Conservation (phyloP, 1,140 invertebrate species). For the Eupeodes corollae region DNA sequence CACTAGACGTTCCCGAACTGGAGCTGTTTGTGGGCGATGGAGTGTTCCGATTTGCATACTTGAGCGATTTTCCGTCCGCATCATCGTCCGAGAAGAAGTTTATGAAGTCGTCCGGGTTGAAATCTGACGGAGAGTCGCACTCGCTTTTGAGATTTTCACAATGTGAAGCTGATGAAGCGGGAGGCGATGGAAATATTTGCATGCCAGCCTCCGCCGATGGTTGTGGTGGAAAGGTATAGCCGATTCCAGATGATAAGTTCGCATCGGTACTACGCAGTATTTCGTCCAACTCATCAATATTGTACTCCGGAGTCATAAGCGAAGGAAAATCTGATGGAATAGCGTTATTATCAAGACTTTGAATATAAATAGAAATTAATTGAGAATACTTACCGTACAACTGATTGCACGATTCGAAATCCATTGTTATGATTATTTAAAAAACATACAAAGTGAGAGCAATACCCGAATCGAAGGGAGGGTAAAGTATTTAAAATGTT, state of each 20-base stretch:
- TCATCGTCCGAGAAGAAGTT: constrained; percentile 17
- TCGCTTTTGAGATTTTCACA: neutral
- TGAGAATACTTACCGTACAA: too few species aligned
- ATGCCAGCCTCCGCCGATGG: too few species aligned
- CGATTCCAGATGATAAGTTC: constrained; percentile 1
- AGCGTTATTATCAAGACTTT: too few species aligned
- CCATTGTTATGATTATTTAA: too few species aligned
- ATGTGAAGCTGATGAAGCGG: constrained; percentile 4
- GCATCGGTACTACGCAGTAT: constrained; percentile 18
- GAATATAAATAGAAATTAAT: too few species aligned
- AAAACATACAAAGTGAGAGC: too few species aligned
- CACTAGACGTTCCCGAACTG: constrained; percentile 15
- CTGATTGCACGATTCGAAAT: too few species aligned
- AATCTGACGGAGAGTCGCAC: neutral
- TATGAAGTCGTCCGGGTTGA: constrained; percentile 15
- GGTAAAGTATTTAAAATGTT: too few species aligned
- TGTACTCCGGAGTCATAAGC: constrained; percentile 14
- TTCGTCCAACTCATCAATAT: constrained; percentile 19
- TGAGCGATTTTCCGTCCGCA: constrained; percentile 7
- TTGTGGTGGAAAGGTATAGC: neutral
- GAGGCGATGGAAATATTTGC: constrained; percentile 1
- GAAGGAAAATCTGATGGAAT: constrained; percentile 18
- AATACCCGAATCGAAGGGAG: too few species aligned
- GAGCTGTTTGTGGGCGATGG: constrained; percentile 29
- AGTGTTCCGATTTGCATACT: constrained; percentile 13